phyloP scores from a whole-genome alignment of 92 coral and sea anemone genomes.

The Umimayanthus chanpuru region DNA sequence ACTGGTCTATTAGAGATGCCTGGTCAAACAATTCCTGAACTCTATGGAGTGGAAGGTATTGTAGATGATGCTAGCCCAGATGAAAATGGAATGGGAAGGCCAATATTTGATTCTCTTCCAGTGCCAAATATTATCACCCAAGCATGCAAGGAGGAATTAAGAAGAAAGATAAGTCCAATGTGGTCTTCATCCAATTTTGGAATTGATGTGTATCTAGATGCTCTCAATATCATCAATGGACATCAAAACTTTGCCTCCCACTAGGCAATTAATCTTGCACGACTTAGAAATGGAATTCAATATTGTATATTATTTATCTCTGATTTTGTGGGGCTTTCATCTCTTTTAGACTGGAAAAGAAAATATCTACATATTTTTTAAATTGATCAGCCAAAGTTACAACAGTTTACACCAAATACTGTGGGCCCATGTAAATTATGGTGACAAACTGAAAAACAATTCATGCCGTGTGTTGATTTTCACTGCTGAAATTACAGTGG shows the following conservation, averaged over 20 bases:
- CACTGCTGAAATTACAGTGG: no score
- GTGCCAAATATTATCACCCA: background rate
- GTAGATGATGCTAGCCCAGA: conserved; percentile 3
- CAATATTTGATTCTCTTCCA: conserved; percentile 42
- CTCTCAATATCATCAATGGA: conserved; percentile 23
- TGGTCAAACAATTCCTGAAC: background rate
- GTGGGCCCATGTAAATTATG: no score
- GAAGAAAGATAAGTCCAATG: background rate
- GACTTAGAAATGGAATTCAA: background rate
- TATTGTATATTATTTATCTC: no score
- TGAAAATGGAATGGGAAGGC: conserved; percentile 44
- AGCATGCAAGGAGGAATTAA: conserved; percentile 2
- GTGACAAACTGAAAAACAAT: no score
- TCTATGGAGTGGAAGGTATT: conserved; percentile 42
- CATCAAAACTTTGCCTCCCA: no score
- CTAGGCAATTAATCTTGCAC: background rate
- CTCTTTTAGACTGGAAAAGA: background rate
- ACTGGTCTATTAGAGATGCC: conserved; percentile 28
- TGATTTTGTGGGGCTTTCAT: no score
- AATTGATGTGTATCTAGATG: conserved; percentile 39
- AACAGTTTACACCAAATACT: no score
- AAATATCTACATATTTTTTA: no score
- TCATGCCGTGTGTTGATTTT: no score
- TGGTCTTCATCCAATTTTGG: conserved; percentile 36
- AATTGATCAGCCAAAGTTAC: no score